phyloP scores from a whole-genome alignment of 2,888 invertebrate genomes.

The Melolontha melolontha region DNA sequence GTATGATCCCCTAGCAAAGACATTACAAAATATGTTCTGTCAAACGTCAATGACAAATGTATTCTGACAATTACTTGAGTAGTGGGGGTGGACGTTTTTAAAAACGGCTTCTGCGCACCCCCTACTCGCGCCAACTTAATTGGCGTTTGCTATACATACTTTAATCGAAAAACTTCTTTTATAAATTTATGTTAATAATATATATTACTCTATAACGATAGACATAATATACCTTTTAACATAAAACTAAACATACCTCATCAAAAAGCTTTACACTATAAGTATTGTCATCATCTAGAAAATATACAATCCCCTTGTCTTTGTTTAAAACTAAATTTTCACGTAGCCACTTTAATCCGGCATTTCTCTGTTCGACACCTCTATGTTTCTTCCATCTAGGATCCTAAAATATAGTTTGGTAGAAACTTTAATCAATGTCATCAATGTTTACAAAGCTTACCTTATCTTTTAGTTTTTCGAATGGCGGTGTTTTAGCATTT shows the following conservation, averaged over 20 bases:
- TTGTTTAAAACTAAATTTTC: conserved; percentile 69
- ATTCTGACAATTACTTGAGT: no score
- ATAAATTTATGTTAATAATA: no score
- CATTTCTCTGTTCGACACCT: conserved; percentile 92
- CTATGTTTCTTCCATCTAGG: conserved; percentile 84
- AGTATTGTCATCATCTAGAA: conserved; percentile 98
- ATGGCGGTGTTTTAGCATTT: conserved; percentile 76
- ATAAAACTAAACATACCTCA: conserved; percentile 71
- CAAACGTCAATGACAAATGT: no score
- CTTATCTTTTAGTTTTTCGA: conserved; percentile 75
- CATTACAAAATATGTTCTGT: no score
- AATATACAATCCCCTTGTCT: conserved; percentile 84
- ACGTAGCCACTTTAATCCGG: conserved; percentile 85
- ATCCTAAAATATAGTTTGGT: conserved; percentile 59
- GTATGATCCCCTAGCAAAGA: no score
- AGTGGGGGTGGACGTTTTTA: no score
- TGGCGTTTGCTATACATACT: no score
- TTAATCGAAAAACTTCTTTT: no score
- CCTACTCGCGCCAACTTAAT: no score
- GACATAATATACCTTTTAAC: no score
- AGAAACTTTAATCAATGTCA: background rate
- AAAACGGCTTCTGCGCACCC: no score
- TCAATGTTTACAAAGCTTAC: conserved; percentile 53
- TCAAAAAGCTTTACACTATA: conserved; percentile 90
- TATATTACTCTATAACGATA: no score